Percentiles rank a stretch among this genome's conserved stretches.
phyloP scores from a whole-genome alignment of 2,113 vertebrate species.

The Morone saxatilis region DNA sequence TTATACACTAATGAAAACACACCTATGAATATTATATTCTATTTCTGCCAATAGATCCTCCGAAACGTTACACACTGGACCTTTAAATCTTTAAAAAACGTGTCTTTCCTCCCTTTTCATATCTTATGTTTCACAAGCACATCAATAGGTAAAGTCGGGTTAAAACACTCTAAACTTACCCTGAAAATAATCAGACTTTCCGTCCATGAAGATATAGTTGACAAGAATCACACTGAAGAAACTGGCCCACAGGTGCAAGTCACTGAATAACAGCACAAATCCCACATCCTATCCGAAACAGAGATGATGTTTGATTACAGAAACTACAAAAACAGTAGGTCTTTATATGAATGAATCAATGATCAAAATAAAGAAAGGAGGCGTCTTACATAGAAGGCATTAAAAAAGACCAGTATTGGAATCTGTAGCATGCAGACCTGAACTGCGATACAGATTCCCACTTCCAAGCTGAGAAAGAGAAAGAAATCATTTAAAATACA shows the following conservation, averaged over 20 bases:
- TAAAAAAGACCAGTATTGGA: constrained; percentile 91
- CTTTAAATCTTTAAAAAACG: too few species aligned
- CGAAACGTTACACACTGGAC: too few species aligned
- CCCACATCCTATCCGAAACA: constrained; percentile 83
- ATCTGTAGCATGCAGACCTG: constrained; percentile 96
- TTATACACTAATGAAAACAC: too few species aligned
- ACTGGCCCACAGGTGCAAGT: constrained; percentile 87
- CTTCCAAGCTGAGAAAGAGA: constrained; percentile 86
- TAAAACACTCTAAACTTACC: constrained; percentile 73
- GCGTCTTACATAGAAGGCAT: constrained; percentile 89
- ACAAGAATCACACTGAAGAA: constrained; percentile 91
- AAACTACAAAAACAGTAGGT: background rate
- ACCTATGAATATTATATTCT: too few species aligned
- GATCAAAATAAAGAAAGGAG: background rate
- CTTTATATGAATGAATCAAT: constrained; percentile 18
- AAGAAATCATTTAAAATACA: background rate
- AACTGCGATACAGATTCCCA: constrained; percentile 91
- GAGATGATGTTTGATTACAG: constrained; percentile 6
- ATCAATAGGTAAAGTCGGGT: too few species aligned
- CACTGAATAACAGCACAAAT: constrained; percentile 87
- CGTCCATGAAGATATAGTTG: constrained; percentile 91
- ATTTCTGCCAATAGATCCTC: too few species aligned
- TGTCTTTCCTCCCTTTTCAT: too few species aligned
- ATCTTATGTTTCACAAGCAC: too few species aligned
- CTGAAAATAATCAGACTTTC: constrained; percentile 92